phyloP scores from a whole-genome alignment of 2,113 vertebrate species.

The zebrafish (Danio rerio) region DNA sequence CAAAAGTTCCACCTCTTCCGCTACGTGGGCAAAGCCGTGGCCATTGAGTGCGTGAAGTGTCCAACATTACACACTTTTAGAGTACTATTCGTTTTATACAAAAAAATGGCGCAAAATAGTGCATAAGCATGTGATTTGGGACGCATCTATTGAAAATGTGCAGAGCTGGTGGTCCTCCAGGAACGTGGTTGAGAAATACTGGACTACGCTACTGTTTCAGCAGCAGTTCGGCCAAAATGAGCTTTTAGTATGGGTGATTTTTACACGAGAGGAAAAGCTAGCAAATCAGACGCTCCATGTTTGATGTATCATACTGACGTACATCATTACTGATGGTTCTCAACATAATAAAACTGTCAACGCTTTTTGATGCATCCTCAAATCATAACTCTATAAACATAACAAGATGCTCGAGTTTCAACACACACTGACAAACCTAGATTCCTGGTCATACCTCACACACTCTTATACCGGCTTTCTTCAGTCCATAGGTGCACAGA shows the following conservation, averaged over 20 bases:
- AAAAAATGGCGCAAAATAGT: too few relatives aligned
- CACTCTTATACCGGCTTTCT: background rate
- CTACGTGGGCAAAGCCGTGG: too few relatives aligned
- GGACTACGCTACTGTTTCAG: background rate
- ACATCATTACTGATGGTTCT: slow-evolving; percentile 6
- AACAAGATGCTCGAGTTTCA: background rate
- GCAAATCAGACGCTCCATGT: background rate
- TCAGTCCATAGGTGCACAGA: slow-evolving; percentile 27
- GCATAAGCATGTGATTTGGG: too few relatives aligned
- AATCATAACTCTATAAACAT: slow-evolving; percentile 24
- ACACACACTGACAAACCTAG: slow-evolving; percentile 17
- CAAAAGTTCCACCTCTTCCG: too few relatives aligned
- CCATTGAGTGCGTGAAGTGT: too few relatives aligned
- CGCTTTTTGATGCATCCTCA: slow-evolving; percentile 15
- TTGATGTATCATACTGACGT: background rate
- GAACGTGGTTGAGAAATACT: too few relatives aligned
- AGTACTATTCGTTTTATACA: too few relatives aligned
- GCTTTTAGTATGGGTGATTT: slow-evolving; percentile 22
- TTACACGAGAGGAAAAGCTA: too few relatives aligned
- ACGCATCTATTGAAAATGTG: too few relatives aligned
- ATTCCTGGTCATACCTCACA: slow-evolving; percentile 11
- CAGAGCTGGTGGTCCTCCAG: too few relatives aligned
- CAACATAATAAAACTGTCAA: background rate
- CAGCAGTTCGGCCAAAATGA: background rate
- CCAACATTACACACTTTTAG: too few relatives aligned